Base-by-base conservation (phyloP, 2,797 vertebrate genomes). In the Hirundo rustica region DNA sequence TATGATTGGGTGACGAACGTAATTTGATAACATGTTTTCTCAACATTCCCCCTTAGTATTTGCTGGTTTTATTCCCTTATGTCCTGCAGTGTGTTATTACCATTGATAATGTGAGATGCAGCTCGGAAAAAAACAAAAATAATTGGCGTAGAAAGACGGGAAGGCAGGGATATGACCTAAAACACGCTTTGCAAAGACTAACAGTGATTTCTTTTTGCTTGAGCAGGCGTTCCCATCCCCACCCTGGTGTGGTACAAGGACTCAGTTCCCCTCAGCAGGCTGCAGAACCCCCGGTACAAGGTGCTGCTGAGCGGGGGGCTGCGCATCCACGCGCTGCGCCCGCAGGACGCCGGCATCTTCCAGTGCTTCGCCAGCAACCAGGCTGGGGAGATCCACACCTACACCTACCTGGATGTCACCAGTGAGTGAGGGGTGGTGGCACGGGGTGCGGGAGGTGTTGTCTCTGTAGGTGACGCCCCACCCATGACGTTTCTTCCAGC, bases 211-310 rank as follows among this genome's bases (percentile, higher is more conserved):
- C 0, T 26, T 7, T 44, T 3, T 23, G 12, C 50, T 17, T 0
- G 84, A 5, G 34, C 44, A 99, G 99, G 99, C 13, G 96, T 98
- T 57, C 99, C 99, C 7, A 96, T 97, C 71, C 99, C 99, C 64
- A 98, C 97, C 57, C 96, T 99, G 55, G 98, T 97, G 74, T 99
- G 99, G 99, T 99, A 98, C 89, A 99, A 99, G 95, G 98, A 99
- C 50, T 97, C 98, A 0, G 92, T 99, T 16, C 98, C 98, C 15
- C 96, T 99, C 16, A 97, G 97, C 96, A 98, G 97, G 92, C 97
- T 99, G 80, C 97, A 97, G 92, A 99, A 99, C 88, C 97, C 98
- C 1, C 98, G 99, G 48, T 99, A 99, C 97, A 98, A 98, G 94
- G 97, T 98, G 40, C 98, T 97, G 10, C 45, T 98, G 14, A 98